Base-by-base conservation (phyloP, 2,113 vertebrate species). In the Dasyornis broadbenti region DNA sequence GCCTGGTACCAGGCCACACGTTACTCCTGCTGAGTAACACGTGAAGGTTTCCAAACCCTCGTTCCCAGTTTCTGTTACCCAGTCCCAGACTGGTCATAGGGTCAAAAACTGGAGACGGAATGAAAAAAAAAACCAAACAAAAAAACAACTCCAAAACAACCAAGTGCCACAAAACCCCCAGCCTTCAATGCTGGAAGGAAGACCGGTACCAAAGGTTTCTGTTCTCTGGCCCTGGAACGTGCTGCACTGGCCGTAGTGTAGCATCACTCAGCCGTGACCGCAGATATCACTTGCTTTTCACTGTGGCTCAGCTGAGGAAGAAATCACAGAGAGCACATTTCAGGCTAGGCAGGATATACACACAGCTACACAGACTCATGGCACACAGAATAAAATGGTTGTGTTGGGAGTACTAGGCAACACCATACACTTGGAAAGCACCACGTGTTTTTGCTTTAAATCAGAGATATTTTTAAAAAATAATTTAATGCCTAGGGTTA, bases 391-490 rank as follows among this genome's bases (percentile, higher is more conserved):
- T 71, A 42, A 63, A 80, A 59, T 6, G 16, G 50, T 37, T 50
- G 7, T 23, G 27, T 52, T 63, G 53, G 89, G 78, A 78, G 27
- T 47, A 54, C 86, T 52, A 33, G 70, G 70, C 86, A n/a, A 89
- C 71, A 97, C 80, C 95, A 92, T 31, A 82, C 24, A 59, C 89
- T 92, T 94, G 89, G 66, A 83, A 96, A 97, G 90, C 37, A 76
- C 92, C 96, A 97, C 96, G 89, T 95, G 96, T 92, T 98, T 98
- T 90, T 96, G 89, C 94, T 98, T 98, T 97, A 91, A 94, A 85
- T n/a, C 87, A 98, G 95, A 91, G 86, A 95, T 94, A 52, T 91
- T 83, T n/a, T 39, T 28, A 77, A 91, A 56, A 27, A 35, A 40
- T 21, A 45, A 82, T 68, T 71, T 82, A 22, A 83, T 92, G 73